Base-by-base conservation (phyloP, 1,140 invertebrate species). In the Bombus sibiricus region DNA sequence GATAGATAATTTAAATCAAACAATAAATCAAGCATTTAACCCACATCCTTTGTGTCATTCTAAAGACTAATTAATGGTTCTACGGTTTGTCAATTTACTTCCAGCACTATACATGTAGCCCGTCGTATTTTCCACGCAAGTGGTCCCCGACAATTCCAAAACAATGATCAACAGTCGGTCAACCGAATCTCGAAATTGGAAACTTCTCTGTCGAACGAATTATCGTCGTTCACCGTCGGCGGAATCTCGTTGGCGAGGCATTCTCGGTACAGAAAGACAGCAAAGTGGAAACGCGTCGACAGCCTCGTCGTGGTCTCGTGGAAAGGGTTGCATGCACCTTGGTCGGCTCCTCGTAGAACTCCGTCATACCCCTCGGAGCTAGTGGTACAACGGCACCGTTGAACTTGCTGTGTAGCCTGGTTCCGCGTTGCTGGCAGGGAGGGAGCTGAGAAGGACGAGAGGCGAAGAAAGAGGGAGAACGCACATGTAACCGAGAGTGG, bases 331-430 rank as follows among this genome's bases (percentile, higher is more conserved):
- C 59, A 74, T 85, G 83, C 81, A 90, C 89, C 88, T 88, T 90
- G 68, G 76, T 86, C 34, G 86, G 86, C 83, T 90, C 83, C 89
- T 88, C 86, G 71, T 43, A 76, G 89, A 83, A 66, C 37, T 83
- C 79, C 39, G 72, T 68, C 78, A 72, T 86, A 90, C 86, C 72
- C 83, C 86, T 83, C 78, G 89, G 88, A 88, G 89, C 66, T 77
- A 71, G 86, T 80, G 79, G 86, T 89, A 90, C 88, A 90, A 90
- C 83, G 76, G 86, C 74, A 90, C 79, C 86, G 90, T 90, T 89
- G 79, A 92, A 92, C 89, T 92, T 92, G 87, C 85, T 92, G 89
- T 89, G 91, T 92, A 92, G 91, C 86, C 88, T 81, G 80, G 85
- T 92, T 92, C 87, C 85, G 82, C 86, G 86, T 91, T 77, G 86